Conservation (phyloP, 2,113 vertebrate species). For the Pseudopodoces humilis region DNA sequence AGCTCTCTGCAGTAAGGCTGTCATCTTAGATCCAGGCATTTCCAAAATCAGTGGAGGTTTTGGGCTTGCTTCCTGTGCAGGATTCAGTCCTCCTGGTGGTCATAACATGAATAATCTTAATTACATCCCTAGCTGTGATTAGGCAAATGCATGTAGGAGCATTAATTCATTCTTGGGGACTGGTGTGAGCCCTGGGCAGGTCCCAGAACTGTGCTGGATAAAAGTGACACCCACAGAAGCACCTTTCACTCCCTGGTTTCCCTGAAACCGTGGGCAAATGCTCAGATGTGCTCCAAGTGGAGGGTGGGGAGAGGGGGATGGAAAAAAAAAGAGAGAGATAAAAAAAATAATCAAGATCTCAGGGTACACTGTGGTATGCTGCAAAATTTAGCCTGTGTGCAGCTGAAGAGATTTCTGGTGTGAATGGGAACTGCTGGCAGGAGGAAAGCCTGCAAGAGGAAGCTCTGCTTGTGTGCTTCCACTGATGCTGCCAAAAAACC, state of each 20-base stretch:
- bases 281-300: background rate
- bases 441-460: background rate
- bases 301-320: rapidly evolving
- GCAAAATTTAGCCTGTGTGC: constrained; percentile 40
- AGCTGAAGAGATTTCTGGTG: constrained; percentile 40
- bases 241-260: background rate
- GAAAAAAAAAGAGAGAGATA: background rate
- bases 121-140: background rate
- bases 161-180: background rate
- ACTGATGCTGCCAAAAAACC: constrained; percentile 5
- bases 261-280: background rate
- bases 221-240: background rate
- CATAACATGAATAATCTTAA: background rate
- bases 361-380: background rate
- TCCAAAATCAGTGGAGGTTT: background rate
- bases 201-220: background rate
- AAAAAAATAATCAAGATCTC: background rate
- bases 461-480: background rate
- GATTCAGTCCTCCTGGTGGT: background rate
- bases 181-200: background rate
- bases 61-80: background rate
- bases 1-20: background rate
- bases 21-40: background rate
- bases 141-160: background rate
- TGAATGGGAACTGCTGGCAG: constrained; percentile 40